These are phyloP conservation scores for Psilopsiagon aymara DNA, from an alignment of 2,113 vertebrate genomes.

Conservation along the genomic window DNA sequence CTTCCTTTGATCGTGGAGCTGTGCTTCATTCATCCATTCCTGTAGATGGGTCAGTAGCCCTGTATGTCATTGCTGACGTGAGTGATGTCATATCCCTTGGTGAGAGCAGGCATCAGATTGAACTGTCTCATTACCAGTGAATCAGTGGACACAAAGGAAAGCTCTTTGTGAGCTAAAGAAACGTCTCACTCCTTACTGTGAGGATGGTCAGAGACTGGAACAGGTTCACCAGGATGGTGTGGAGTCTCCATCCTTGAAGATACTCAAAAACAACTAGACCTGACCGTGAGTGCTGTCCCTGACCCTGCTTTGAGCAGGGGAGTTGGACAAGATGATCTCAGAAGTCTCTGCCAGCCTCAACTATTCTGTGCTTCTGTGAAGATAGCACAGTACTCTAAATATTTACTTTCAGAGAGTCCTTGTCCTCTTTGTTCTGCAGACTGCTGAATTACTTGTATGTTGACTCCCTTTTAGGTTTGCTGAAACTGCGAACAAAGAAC, in stretches of 20 bases:
- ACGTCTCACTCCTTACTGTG: neutral
- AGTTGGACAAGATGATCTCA: neutral
- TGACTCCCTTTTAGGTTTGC: neutral
- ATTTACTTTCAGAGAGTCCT: slow-evolving; percentile 16
- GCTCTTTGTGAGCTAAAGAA: neutral
- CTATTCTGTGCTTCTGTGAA: slow-evolving; percentile 5
- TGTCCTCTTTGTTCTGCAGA: neutral
- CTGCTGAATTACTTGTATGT: neutral
- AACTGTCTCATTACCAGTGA: slow-evolving; percentile 56
- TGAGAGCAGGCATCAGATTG: neutral
- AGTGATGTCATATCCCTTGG: slow-evolving; percentile 57
- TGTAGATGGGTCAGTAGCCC: slow-evolving; percentile 40
- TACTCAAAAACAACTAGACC: neutral
- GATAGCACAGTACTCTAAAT: slow-evolving; percentile 12
- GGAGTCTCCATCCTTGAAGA: neutral
- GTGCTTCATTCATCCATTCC: slow-evolving; percentile 1
- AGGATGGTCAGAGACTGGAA: neutral
- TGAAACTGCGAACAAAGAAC: slow-evolving; percentile 6
- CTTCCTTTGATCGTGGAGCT: slow-evolving; percentile 51
- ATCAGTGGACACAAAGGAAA: slow-evolving; percentile 38
- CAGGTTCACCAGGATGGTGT: neutral
- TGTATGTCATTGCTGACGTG: slow-evolving; percentile 50
- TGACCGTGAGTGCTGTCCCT: neutral
- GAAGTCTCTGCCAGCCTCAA: neutral
- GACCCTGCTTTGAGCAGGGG: neutral